Evolutionary conservation across 1,140 invertebrate genomes (phyloP).

Genomic region (Agrypnia vestita): DNA sequence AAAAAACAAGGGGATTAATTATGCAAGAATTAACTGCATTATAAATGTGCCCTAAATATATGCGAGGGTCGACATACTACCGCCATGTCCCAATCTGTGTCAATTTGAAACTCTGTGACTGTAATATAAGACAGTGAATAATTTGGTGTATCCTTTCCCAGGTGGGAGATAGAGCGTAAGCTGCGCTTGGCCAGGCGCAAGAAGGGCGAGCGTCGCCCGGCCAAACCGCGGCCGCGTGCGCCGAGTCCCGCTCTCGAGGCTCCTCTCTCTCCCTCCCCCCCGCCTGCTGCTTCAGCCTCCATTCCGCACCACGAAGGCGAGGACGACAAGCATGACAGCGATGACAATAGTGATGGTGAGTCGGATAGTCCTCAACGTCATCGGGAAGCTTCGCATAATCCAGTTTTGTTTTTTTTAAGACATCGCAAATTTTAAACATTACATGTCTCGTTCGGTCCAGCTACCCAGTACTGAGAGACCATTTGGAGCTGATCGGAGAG

Average conservation of each 20-base stretch:
- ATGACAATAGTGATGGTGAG: slow-evolving; percentile 42
- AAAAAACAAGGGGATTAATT: too few relatives aligned
- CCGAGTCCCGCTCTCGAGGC: not conserved
- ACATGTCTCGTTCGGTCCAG: too few relatives aligned
- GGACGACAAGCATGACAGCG: slow-evolving; percentile 11
- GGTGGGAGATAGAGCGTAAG: slow-evolving; percentile 98
- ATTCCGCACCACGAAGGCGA: not conserved
- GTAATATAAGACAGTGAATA: too few relatives aligned
- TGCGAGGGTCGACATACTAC: too few relatives aligned
- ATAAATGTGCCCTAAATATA: too few relatives aligned
- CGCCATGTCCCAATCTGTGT: too few relatives aligned
- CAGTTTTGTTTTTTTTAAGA: too few relatives aligned
- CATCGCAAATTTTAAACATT: too few relatives aligned
- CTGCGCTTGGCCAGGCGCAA: slow-evolving; percentile 88
- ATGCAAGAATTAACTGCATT: too few relatives aligned
- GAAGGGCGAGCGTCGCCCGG: slow-evolving; percentile 66
- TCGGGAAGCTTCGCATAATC: not conserved
- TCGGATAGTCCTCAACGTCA: not conserved
- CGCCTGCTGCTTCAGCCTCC: not conserved
- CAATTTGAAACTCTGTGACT: too few relatives aligned
- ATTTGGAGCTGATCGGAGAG: too few relatives aligned
- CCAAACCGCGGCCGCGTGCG: slow-evolving; percentile 3
- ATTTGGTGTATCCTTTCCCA: slow-evolving; percentile 62
- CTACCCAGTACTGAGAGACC: too few relatives aligned
- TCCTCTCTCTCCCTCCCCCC: slow-evolving; percentile 43